Evolutionary conservation across 35 echinoderm and acorn worm species (phyloP).

Genomic region (Eucidaris tribuloides): DNA sequence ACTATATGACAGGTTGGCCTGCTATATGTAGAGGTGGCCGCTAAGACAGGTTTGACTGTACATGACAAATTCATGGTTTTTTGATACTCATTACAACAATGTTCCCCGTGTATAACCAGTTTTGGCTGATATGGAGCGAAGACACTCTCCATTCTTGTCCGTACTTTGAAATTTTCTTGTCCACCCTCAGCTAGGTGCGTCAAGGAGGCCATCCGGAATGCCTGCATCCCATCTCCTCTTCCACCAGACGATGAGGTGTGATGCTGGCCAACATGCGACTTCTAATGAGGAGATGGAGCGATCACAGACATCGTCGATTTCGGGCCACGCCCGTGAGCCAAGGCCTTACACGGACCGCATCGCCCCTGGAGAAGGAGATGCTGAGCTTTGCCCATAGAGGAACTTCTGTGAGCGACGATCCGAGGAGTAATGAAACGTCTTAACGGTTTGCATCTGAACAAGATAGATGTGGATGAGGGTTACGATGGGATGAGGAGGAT

Average conservation of each 20-base stretch:
- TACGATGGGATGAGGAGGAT: slow-evolving; percentile 23
- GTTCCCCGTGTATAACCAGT: no score
- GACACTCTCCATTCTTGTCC: neutral
- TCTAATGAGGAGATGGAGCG: slow-evolving; percentile 59
- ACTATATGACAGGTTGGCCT: no score
- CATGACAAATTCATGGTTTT: no score
- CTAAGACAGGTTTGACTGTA: no score
- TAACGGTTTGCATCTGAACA: slow-evolving; percentile 23
- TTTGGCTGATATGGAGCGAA: neutral
- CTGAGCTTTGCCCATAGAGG: slow-evolving; percentile 59
- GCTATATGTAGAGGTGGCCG: no score
- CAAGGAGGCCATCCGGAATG: slow-evolving; percentile 38
- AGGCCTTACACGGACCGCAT: slow-evolving; percentile 28
- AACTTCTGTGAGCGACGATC: slow-evolving; percentile 79
- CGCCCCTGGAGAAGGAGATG: slow-evolving; percentile 52
- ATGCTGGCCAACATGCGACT: slow-evolving; percentile 76
- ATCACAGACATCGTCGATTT: slow-evolving; percentile 29
- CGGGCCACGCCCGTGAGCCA: slow-evolving; percentile 32
- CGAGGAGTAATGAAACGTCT: slow-evolving; percentile 48
- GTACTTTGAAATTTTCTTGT: no score
- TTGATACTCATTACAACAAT: no score
- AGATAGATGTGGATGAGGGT: slow-evolving; percentile 4
- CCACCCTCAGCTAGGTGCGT: slow-evolving; percentile 35
- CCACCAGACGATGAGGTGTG: slow-evolving; percentile 56
- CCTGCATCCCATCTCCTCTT: slow-evolving; percentile 49